These are phyloP conservation scores for Pelusios castaneus DNA, from an alignment of 2,113 vertebrate genomes.

Conservation along the genomic window DNA sequence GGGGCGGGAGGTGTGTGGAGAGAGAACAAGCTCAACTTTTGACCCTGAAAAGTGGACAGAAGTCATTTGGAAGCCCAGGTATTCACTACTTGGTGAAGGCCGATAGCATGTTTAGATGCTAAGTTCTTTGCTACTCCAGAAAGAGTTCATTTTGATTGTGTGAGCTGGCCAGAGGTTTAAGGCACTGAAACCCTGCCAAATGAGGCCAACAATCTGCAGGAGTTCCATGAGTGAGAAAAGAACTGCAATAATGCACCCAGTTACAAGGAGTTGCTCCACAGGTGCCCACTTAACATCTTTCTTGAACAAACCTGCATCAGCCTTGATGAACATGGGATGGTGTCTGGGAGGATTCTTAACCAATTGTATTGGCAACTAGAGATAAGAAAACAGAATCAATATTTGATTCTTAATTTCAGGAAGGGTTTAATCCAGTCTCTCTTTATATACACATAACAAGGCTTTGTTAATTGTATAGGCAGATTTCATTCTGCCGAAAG, in stretches of 20 bases:
- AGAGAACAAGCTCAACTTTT: background rate
- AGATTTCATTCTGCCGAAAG: background rate
- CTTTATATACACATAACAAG: background rate
- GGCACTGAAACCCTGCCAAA: background rate
- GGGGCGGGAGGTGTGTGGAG: too few species aligned
- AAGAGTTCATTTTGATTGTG: background rate
- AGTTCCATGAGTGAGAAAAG: background rate
- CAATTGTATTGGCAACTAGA: background rate
- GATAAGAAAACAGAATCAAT: background rate
- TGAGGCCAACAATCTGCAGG: background rate
- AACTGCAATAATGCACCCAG: background rate
- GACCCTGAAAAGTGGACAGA: background rate
- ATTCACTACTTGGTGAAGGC: background rate
- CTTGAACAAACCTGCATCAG: background rate
- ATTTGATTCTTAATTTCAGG: background rate
- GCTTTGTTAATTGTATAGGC: background rate
- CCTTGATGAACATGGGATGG: background rate
- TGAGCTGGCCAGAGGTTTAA: background rate
- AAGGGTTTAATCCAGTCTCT: background rate
- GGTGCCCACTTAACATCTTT: too few species aligned
- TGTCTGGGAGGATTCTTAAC: background rate
- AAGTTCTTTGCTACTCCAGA: background rate
- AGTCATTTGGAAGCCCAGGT: too few species aligned
- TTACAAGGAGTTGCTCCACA: background rate
- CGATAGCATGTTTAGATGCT: background rate